These are phyloP conservation scores for Ispidina picta DNA, from an alignment of 2,797 vertebrate genomes.

Conservation along the genomic window DNA sequence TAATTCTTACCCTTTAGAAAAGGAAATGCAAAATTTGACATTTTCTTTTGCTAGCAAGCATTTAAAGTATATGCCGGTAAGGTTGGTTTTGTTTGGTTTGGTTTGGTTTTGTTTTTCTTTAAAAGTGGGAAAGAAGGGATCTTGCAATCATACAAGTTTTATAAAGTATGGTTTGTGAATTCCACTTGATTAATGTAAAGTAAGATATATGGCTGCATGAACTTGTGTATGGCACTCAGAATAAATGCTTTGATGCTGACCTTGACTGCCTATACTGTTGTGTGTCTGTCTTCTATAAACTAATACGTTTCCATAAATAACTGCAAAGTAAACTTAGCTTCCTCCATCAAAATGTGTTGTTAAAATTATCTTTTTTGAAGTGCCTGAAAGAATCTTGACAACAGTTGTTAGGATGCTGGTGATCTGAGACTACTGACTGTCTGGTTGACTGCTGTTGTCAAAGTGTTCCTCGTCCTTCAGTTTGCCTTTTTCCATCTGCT, in stretches of 20 bases:
- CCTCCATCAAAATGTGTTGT: background rate
- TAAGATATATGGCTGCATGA: background rate
- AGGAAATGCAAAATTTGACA: background rate
- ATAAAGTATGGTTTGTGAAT: background rate
- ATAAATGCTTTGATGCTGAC: background rate
- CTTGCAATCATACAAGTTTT: background rate
- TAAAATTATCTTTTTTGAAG: background rate
- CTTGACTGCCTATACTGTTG: background rate
- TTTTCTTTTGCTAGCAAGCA: background rate
- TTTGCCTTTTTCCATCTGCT: constrained; percentile 7
- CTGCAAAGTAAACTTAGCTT: background rate
- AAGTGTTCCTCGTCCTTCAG: background rate
- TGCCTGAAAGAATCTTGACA: background rate
- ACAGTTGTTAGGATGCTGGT: background rate
- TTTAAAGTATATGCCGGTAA: background rate
- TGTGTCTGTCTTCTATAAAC: background rate
- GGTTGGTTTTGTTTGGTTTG: background rate
- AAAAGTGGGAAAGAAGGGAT: background rate
- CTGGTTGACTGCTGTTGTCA: background rate
- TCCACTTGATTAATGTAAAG: background rate
- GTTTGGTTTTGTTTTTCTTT: background rate
- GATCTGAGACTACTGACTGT: background rate
- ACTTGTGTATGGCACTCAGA: background rate
- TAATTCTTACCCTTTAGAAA: background rate
- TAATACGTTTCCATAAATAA: background rate